phyloP scores from a whole-genome alignment of 2,888 invertebrate species.

The Uloborus plumipes region DNA sequence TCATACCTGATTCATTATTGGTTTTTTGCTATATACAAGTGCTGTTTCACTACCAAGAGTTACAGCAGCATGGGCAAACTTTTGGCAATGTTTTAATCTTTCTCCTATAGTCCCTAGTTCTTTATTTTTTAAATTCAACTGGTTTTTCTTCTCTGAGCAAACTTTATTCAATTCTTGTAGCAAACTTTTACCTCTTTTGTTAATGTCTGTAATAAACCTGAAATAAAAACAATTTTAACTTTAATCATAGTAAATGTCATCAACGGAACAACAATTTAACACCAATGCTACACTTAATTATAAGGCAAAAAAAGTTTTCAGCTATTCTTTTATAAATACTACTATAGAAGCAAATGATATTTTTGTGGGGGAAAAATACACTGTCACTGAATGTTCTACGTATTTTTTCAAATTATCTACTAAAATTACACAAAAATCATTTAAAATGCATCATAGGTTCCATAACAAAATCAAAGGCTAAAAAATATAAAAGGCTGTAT shows the following conservation, averaged over 20 bases:
- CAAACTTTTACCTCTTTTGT: slow-evolving; percentile 68
- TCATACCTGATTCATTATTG: slow-evolving; percentile 62
- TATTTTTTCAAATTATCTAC: no score
- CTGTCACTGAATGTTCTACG: no score
- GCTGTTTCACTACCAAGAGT: slow-evolving; percentile 87
- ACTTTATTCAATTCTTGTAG: slow-evolving; percentile 79
- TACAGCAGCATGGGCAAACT: slow-evolving; percentile 84
- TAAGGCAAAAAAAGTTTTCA: neutral
- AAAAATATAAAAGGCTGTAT: no score
- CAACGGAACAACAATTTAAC: neutral
- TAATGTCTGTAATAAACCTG: slow-evolving; percentile 69
- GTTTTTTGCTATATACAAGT: slow-evolving; percentile 84
- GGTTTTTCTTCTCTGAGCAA: slow-evolving; percentile 82
- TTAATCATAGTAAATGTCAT: neutral
- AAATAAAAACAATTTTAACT: neutral
- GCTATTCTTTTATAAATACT: no score
- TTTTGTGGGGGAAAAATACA: no score
- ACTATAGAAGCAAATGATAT: no score
- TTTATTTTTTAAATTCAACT: slow-evolving; percentile 85
- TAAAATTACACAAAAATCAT: no score
- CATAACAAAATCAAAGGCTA: no score
- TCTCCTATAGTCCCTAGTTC: slow-evolving; percentile 85
- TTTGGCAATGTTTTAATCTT: slow-evolving; percentile 89
- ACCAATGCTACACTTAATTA: neutral
- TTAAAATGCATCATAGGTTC: no score